Evolutionary conservation across 2,113 vertebrate species (phyloP), one percentile per base, ranked within the genome.

Genomic region (Pelobates fuscus): DNA sequence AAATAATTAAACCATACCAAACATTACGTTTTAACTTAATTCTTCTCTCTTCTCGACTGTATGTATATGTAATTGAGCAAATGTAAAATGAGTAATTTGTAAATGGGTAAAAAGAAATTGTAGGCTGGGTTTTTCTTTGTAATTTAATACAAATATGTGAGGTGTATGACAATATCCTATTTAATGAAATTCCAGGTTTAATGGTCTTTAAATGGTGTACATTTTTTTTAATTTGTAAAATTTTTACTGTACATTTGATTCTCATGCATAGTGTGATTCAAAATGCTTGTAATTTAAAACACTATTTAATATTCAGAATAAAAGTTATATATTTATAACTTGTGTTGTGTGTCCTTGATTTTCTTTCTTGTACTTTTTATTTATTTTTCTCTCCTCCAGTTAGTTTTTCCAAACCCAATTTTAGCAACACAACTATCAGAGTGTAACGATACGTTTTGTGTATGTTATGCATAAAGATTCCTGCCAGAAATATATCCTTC

Each of bases 231-330:
- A 93, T 92, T 85, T 90, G 92, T 94, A 93, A 95, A 91, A 94
- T 97, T 99, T 98, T 94, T 99, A 98, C 94, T 96, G 96, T 93
- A 94, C 91, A 95, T 96, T 74, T 94, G 94, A 93, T 88, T 89
- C 92, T 95, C 93, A 95, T 95, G 94, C 92, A 94, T 95, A 93
- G 93, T 97, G 95, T 97, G 94, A 97, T 94, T 95, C 91, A 93
- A 96, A 92, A 90, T 96, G 95, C 97, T 97, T 98, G 94, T 98
- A 98, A 98, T 94, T 92, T 93, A 93, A 93, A 93, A 94, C 88
- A 90, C 89, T 93, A 94, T 99, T 99, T 98, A 98, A 96, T 98
- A 99, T 97, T 91, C 92, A 92, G 91, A 95, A 97, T 95, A 98
- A 96, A 96, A 95, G 87, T 87, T 93, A 92, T 92, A 93, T 93